These are phyloP conservation scores for Poeciliopsis turneri DNA, from an alignment of 2,797 vertebrate species.

Conservation along the genomic window DNA sequence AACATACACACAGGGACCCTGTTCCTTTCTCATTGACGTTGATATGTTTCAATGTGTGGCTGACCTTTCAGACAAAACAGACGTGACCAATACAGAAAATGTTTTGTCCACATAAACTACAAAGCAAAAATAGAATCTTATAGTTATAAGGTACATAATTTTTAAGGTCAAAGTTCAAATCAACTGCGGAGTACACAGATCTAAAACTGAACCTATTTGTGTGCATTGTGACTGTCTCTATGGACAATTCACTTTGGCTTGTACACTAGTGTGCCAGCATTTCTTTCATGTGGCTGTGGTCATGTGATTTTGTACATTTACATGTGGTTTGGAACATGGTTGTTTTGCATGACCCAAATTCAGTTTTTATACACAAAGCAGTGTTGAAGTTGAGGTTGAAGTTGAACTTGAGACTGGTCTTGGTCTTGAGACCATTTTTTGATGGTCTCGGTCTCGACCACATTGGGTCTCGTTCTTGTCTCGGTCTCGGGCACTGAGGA, in stretches of 20 bases:
- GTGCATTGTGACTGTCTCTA: background rate
- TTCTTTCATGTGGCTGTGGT: background rate
- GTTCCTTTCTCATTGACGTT: slow-evolving; percentile 19
- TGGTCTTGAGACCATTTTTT: too few relatives aligned
- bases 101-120: slow-evolving; percentile 6
- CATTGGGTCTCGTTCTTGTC: too few relatives aligned
- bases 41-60: slow-evolving; percentile 15
- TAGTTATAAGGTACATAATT: slow-evolving; percentile 15
- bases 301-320: background rate
- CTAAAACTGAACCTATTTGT: background rate
- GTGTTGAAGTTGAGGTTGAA: too few relatives aligned
- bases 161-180: slow-evolving; percentile 6
- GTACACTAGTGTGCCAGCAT: background rate
- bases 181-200: background rate
- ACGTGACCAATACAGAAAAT: slow-evolving; percentile 34
- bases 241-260: background rate
- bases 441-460: too few relatives aligned
- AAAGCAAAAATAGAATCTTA: slow-evolving; percentile 4
- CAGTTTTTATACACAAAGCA: background rate
- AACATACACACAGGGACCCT: slow-evolving; percentile 17
- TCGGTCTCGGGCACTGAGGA: too few relatives aligned
- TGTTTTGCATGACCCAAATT: background rate
- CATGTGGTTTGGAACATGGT: background rate
- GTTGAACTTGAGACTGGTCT: too few relatives aligned
- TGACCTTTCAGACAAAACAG: slow-evolving; percentile 36